Conservation (phyloP, 2,888 invertebrate species). For the Oscheius sp. region DNA sequence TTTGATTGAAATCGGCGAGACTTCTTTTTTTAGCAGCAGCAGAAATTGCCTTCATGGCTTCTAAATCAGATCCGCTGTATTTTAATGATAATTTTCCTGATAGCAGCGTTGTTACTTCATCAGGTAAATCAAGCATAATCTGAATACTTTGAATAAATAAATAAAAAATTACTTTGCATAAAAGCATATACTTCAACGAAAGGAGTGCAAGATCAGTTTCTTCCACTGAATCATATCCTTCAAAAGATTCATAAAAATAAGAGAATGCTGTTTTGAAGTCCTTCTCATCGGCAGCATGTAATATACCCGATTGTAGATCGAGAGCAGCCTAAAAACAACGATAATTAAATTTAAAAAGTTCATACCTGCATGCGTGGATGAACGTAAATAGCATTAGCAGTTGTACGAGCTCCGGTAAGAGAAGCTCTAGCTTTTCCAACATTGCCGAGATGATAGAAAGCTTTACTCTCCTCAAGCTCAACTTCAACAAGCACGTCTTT, state of each 20-base stretch:
- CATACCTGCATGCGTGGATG: constrained; percentile 94
- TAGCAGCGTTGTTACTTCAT: constrained; percentile 75
- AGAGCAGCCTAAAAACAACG: constrained; percentile 80
- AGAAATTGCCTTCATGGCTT: constrained; percentile 97
- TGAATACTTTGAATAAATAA: constrained; percentile 2
- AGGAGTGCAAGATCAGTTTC: constrained; percentile 89
- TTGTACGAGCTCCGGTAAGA: constrained; percentile 96
- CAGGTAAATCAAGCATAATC: constrained; percentile 68
- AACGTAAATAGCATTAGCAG: constrained; percentile 98
- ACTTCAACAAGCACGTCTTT: constrained; percentile 98
- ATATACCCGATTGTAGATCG: constrained; percentile 94
- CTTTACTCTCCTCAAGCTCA: constrained; percentile 95
- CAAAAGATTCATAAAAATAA: constrained; percentile 99
- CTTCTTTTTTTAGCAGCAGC: constrained; percentile 95
- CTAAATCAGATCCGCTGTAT: constrained; percentile 87
- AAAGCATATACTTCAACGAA: constrained; percentile 97
- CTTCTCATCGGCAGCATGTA: constrained; percentile 99
- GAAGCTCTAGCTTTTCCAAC: constrained; percentile 87
- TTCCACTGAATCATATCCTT: constrained; percentile 86
- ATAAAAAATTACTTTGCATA: constrained; percentile 84
- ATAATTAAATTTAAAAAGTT: constrained; percentile 4
- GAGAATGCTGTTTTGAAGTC: constrained; percentile 99
- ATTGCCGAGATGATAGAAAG: constrained; percentile 95
- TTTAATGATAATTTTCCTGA: constrained; percentile 96
- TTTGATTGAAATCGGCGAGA: constrained; percentile 89